Evolutionary conservation across 2,888 invertebrate genomes (phyloP), one percentile per base, ranked within the genome.

Genomic region (Vanessa cardui): DNA sequence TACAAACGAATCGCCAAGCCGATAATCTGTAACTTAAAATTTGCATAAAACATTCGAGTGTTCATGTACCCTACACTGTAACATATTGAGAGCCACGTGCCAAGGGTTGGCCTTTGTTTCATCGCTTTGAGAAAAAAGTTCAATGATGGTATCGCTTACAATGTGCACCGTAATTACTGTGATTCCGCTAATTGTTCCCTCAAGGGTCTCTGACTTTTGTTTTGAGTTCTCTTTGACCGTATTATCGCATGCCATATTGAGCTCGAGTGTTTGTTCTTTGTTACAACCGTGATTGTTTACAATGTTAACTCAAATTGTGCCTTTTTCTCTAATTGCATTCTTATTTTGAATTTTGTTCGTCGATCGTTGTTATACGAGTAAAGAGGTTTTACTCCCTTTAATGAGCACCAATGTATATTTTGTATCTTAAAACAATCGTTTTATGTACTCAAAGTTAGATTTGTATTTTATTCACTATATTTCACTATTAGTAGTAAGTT

Each of bases 91-190:
- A 72, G 87, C 80, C 90, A 90, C 89, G 90, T 80, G 90, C 83
- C 86, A 74, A 87, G 88, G 87, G 90, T 89, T 88, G 85, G 82
- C 83, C 81, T 87, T 89, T 88, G 87, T 90, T 87, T 87, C 83
- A 81, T 74, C 74, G 75, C 78, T 83, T 77, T 78, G 77, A 78
- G 77, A 77, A 78, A 83, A 85, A 84, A 33, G 70, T 81, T 81
- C 79, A 87, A 86, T 83, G 89, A 88, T 85, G 83, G 85, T 90
- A 92, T 92, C 90, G 81, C 80, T 91, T 91, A 86, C 90, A 90
- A 87, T 87, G 73, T 76, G 54, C 60, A 6, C 52, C 82, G 84
- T 86, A 89, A 92, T 90, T 90, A 91, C 87, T 84, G 83, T 87
- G 85, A 90, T 90, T 85, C 85, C 77, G 82, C 86, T 92, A 92